These are phyloP conservation scores for Stenchaetothrips biformis DNA, from an alignment of 2,888 invertebrate species.

Conservation along the genomic window DNA sequence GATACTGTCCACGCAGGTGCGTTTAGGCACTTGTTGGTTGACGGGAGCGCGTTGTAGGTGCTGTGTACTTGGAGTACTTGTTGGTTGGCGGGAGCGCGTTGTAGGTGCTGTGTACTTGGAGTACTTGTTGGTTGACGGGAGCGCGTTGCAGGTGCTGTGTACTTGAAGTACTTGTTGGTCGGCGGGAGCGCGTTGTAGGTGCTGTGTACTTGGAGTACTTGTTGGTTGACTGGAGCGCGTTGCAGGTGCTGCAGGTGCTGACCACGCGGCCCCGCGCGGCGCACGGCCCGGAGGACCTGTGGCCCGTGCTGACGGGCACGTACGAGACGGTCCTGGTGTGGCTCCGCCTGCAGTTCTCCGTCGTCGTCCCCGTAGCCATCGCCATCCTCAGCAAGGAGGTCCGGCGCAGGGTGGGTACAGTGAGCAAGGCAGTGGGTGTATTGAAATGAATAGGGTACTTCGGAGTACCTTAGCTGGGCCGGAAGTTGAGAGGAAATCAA, in stretches of 20 bases:
- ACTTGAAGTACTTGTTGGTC: too few species aligned
- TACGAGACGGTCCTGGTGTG: slow-evolving; percentile 15
- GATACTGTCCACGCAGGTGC: neutral
- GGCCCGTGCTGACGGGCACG: slow-evolving; percentile 24
- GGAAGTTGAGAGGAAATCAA: too few species aligned
- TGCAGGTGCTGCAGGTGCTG: neutral
- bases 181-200: neutral
- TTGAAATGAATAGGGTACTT: too few species aligned
- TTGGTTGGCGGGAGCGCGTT: neutral
- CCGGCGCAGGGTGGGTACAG: slow-evolving; percentile 38
- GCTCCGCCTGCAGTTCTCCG: slow-evolving; percentile 19
- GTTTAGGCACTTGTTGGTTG: neutral
- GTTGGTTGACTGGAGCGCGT: neutral
- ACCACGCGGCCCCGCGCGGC: neutral
- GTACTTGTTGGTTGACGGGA: too few species aligned
- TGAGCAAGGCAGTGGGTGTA: too few species aligned
- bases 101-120: neutral
- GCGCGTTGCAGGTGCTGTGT: neutral
- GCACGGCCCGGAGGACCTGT: slow-evolving; percentile 24
- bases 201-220: neutral
- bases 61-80: neutral
- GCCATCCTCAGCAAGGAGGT: slow-evolving; percentile 34
- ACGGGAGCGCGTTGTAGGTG: neutral
- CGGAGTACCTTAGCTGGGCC: too few species aligned
- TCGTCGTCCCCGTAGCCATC: neutral